Percentiles rank a stretch among this genome's conserved stretches.
These are phyloP conservation scores for Carcinoscorpius rotundicauda DNA, from an alignment of 1,140 invertebrate species.

Conservation along the genomic window DNA sequence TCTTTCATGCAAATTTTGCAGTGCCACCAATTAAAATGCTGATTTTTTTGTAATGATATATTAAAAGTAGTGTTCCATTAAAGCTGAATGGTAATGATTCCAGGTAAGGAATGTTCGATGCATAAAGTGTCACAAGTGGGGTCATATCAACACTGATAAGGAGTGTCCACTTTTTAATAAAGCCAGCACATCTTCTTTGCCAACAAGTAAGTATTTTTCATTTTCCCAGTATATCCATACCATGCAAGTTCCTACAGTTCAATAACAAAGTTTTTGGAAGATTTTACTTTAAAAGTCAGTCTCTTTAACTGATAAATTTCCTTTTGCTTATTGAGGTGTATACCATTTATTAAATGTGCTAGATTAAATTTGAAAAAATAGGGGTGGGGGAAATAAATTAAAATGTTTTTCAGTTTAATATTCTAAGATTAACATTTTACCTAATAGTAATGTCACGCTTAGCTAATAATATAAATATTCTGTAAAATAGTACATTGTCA, in stretches of 20 bases:
- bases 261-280: slow-evolving; percentile 1
- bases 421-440: no score
- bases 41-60: no score
- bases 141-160: slow-evolving; percentile 97
- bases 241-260: not conserved
- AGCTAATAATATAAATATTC: no score
- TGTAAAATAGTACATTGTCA: no score
- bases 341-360: no score
- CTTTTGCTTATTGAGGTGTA: not conserved
- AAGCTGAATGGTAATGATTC: not conserved
- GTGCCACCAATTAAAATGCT: no score
- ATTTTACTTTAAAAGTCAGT: not conserved
- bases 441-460: no score
- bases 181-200: slow-evolving; percentile 16
- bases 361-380: no score
- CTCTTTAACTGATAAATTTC: not conserved
- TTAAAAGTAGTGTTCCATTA: no score
- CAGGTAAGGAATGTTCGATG: slow-evolving; percentile 90
- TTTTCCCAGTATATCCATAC: not conserved
- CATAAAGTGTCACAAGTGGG: slow-evolving; percentile 99
- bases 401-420: no score
- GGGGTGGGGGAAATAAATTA: no score
- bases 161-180: slow-evolving; percentile 84
- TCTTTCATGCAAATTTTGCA: no score
- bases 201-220: slow-evolving; percentile 11